Percentiles rank a stretch among this genome's conserved stretches.
Evolutionary conservation across 2,888 invertebrate species (phyloP).

Genomic region (Aquatica leii): DNA sequence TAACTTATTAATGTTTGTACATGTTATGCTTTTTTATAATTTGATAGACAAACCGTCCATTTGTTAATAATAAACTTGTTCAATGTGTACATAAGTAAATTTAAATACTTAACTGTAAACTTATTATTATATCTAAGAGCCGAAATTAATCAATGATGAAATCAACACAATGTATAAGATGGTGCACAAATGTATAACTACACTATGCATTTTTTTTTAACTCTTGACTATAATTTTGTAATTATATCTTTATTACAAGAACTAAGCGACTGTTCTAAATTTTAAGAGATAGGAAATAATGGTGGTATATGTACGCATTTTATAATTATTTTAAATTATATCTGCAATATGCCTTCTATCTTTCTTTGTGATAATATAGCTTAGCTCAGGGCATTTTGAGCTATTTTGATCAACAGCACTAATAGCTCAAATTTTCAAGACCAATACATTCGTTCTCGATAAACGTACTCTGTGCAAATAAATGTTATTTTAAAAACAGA

Average conservation of each 20-base stretch:
- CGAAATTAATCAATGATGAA: neutral
- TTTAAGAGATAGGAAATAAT: slow-evolving; percentile 29
- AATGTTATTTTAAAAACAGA: neutral
- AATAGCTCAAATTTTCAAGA: slow-evolving; percentile 21
- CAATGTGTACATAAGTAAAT: too few species aligned
- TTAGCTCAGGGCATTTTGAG: slow-evolving; percentile 18
- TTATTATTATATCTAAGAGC: too few species aligned
- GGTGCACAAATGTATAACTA: slow-evolving; percentile 10
- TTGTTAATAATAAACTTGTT: too few species aligned
- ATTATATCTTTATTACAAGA: slow-evolving; percentile 23
- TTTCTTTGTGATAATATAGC: slow-evolving; percentile 23
- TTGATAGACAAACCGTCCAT: too few species aligned
- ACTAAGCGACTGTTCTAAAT: slow-evolving; percentile 36
- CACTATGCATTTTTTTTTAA: neutral
- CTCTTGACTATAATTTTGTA: slow-evolving; percentile 25
- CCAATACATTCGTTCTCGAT: slow-evolving; percentile 11
- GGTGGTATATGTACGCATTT: slow-evolving; percentile 10
- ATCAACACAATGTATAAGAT: neutral
- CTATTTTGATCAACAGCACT: neutral
- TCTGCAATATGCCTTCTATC: slow-evolving; percentile 19
- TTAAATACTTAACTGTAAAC: too few species aligned
- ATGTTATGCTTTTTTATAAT: too few species aligned
- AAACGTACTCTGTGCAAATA: neutral
- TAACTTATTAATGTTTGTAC: too few species aligned
- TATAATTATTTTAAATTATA: slow-evolving; percentile 13